Evolutionary conservation across 2,113 vertebrate species (phyloP), one percentile per base, ranked within the genome.

Genomic region (Kryptolebias marmoratus): DNA sequence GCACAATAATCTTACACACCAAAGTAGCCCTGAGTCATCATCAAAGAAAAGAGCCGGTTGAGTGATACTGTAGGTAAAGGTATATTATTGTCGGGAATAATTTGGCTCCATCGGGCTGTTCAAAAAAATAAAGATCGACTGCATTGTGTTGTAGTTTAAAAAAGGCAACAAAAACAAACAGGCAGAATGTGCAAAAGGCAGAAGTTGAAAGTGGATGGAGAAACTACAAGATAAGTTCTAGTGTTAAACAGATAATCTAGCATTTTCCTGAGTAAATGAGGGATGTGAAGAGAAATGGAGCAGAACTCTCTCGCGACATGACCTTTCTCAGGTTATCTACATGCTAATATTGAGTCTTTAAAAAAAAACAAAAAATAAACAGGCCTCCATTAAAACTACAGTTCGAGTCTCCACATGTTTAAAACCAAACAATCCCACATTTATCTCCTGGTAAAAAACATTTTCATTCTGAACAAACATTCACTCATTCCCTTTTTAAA

Each of bases 1-100:
- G 39, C 39, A 64, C 64, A 72, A 71, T 18, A 30, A 73, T 64
- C 10, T 57, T 30, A 39, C 71, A 55, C 61, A 75, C 16, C 39
- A 76, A 68, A 30, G 42, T 39, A 76, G 81, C 78, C 90, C 90
- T 89, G 89, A 90, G 86, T 75, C 63, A 87, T 58, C 49, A 54
- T 55, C 36, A 70, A 71, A 32, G 66, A 13, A 74, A 66, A 75
- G 49, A 52, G 22, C 30, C 48, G 49, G 73, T 60, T 14, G 18
- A 31, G 13, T 68, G 75, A 75, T 50, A 78, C 73, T 79, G 64
- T 73, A 73, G 74, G 14, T 66, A 47, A 73, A 65, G 54, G 39
- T 47, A 63, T 50, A 73, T 78, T 39, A 39, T 18, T 59, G 78
- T 83, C 36, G 50, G 28, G 55, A 71, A 30, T 64, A 72, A 28